These are phyloP conservation scores for Alca torda DNA, from an alignment of 2,797 vertebrate genomes.

Conservation along the genomic window DNA sequence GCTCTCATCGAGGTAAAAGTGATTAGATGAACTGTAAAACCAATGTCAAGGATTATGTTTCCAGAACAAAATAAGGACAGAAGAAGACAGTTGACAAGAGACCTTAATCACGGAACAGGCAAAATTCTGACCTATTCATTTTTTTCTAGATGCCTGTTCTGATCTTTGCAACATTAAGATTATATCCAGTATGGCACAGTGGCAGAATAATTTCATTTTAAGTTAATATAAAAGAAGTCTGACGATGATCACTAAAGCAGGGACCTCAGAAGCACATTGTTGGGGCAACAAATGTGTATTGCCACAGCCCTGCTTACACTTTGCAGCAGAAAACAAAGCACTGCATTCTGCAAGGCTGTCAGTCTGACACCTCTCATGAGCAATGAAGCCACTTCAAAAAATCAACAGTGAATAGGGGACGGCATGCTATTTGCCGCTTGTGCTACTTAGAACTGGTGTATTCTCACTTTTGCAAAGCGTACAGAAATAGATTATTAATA, in stretches of 20 bases:
- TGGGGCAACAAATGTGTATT: background rate
- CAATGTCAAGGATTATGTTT: background rate
- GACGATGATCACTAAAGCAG: background rate
- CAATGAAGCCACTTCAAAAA: background rate
- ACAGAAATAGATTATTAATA: background rate
- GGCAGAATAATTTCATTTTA: background rate
- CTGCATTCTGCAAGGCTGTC: background rate
- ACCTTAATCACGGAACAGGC: accelerated
- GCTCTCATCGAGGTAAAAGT: background rate
- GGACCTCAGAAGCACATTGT: accelerated
- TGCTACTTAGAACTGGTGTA: background rate
- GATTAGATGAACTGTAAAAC: background rate
- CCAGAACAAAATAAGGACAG: background rate
- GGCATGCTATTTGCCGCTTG: background rate
- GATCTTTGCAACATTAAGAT: background rate
- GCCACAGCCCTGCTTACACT: background rate
- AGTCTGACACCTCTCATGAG: background rate
- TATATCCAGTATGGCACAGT: background rate
- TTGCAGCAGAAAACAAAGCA: background rate
- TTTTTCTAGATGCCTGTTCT: background rate
- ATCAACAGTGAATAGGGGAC: background rate
- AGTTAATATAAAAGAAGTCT: background rate
- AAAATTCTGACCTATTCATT: background rate
- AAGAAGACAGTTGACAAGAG: background rate
- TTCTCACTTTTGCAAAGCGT: background rate